Base-by-base conservation (phyloP, 2,888 invertebrate species). In the Phortica magna region DNA sequence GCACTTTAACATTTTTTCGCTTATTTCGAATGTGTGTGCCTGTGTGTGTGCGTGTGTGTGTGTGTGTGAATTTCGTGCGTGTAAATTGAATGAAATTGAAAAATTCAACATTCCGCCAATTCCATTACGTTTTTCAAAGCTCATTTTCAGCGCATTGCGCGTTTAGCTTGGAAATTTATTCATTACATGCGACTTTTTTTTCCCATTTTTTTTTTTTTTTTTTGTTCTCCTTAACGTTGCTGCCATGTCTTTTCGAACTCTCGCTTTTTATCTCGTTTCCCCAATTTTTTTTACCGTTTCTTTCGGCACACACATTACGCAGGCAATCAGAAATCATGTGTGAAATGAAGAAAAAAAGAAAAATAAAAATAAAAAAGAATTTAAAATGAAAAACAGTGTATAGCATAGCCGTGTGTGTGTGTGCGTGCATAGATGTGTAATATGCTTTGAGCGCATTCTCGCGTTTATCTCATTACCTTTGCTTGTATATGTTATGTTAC, bases 1-100 rank as follows among this genome's bases (percentile, higher is more conserved):
- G 53, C 65, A 31, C 61, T 59, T 77, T 73, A 67, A 72, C 65
- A 48, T 19, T 42, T 61, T 41, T 64, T 64, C 10, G 68, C 74
- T 61, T 22, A 72, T 48, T 48, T 2, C 48, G 14, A 48, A 14
- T 48, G 48, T 14, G 48, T 48, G 14, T 5, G 48, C 14, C 14
- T 48, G 7, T 77, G 78, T 80, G 80, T 83, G 78, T 79, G 80
- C 76, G 4, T 39, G 39, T 48, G 48, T 48, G 48, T 48, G 48
- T 48, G 14, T 48, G 48, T 6, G 48, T 48, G 48, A 48, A 6
- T 48, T 48, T 48, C 48, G 81, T 81, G 81, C 83, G 84, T 82
- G 82, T 81, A 89, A 89, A 89, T 90, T 90, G 88, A 90, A 89
- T 89, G 83, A 89, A 90, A 89, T 89, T 89, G 88, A 89, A 88